Conservation (phyloP, 2,797 vertebrate species). For the Telmatherina bonti region DNA sequence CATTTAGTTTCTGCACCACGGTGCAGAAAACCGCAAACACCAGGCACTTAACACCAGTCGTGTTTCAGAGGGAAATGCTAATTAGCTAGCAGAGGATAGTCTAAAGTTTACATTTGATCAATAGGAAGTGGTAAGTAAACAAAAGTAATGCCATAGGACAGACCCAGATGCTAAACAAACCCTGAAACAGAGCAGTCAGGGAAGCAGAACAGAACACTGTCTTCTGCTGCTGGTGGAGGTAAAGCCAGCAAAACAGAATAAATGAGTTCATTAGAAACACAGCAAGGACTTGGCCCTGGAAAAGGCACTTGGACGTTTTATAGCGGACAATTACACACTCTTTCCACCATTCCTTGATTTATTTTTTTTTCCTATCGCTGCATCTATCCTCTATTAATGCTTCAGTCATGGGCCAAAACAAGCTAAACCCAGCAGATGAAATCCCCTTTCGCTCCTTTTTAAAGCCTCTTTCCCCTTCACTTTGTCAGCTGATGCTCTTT, state of each 20-base stretch:
- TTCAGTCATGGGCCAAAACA: slow-evolving; percentile 53
- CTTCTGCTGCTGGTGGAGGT: slow-evolving; percentile 60
- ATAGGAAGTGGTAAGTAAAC: slow-evolving; percentile 68
- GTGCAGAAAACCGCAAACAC: slow-evolving; percentile 56
- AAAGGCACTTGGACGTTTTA: slow-evolving; percentile 70
- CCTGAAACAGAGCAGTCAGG: slow-evolving; percentile 56
- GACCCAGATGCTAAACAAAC: slow-evolving; percentile 70
- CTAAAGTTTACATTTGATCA: slow-evolving; percentile 64
- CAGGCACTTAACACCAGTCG: slow-evolving; percentile 63
- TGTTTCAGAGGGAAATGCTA: slow-evolving; percentile 64
- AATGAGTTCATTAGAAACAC: slow-evolving; percentile 75
- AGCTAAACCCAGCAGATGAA: slow-evolving; percentile 63
- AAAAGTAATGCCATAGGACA: slow-evolving; percentile 66
- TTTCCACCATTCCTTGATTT: slow-evolving; percentile 27
- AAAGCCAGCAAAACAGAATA: slow-evolving; percentile 74
- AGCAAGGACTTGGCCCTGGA: slow-evolving; percentile 61
- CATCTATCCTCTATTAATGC: slow-evolving; percentile 55
- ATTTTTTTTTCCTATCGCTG: slow-evolving; percentile 14
- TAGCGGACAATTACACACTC: slow-evolving; percentile 39
- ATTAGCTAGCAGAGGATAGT: slow-evolving; percentile 59
- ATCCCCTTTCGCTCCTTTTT: slow-evolving; percentile 48
- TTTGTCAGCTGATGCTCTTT: slow-evolving; percentile 73
- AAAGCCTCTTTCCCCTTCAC: slow-evolving; percentile 73
- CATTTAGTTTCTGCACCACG: slow-evolving; percentile 35
- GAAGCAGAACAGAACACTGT: slow-evolving; percentile 42